Percentiles rank a stretch among this genome's conserved stretches.
These are phyloP conservation scores for Calliscelio sp. DNA, from an alignment of 2,888 invertebrate genomes.

Conservation along the genomic window DNA sequence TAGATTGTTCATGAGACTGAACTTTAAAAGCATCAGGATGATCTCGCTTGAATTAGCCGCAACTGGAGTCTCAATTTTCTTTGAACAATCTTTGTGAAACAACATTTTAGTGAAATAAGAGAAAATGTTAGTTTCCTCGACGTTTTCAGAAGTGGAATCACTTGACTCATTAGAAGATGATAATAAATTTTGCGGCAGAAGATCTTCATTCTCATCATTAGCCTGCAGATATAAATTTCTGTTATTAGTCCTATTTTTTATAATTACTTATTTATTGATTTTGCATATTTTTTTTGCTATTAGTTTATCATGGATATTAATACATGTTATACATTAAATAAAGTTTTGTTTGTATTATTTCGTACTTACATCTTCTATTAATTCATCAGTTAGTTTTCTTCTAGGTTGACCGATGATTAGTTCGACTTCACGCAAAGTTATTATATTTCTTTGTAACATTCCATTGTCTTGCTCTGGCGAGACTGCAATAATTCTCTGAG, in stretches of 20 bases:
- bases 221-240: not conserved
- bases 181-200: not conserved
- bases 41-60: slow-evolving; percentile 8
- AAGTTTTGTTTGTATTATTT: not conserved
- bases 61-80: slow-evolving; percentile 8
- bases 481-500: not conserved
- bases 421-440: not conserved
- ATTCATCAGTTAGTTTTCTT: not conserved
- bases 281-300: too few relatives aligned
- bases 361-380: not conserved
- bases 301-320: too few relatives aligned
- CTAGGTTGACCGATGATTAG: not conserved
- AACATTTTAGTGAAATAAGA: not conserved
- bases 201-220: slow-evolving; percentile 1
- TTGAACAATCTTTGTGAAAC: not conserved
- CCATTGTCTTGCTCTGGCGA: not conserved
- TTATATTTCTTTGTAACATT: not conserved
- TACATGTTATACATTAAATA: too few relatives aligned
- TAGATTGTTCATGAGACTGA: slow-evolving; percentile 33
- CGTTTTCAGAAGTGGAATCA: slow-evolving; percentile 10
- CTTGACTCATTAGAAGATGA: slow-evolving; percentile 17
- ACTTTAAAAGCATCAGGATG: slow-evolving; percentile 12
- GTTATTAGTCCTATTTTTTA: not conserved
- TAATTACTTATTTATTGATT: too few relatives aligned
- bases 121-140: not conserved